Conservation (phyloP, 2,888 invertebrate genomes). For the Smittia sp. region DNA sequence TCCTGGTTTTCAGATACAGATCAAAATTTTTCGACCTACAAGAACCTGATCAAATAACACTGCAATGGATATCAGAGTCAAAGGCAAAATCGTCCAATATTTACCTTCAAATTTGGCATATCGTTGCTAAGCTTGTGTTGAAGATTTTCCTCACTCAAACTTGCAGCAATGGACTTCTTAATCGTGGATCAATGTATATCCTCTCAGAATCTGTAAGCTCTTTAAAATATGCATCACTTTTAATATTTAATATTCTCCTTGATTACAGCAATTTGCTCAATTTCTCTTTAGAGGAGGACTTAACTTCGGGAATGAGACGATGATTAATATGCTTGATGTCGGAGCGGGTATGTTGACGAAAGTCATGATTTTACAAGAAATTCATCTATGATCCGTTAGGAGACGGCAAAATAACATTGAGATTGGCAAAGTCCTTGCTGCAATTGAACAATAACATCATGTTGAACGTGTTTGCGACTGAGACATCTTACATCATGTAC, state of each 20-base stretch:
- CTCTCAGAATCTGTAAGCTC: constrained; percentile 63
- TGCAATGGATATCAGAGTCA: constrained; percentile 51
- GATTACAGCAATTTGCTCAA: constrained; percentile 33
- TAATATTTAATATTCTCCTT: neutral
- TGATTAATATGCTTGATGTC: constrained; percentile 70
- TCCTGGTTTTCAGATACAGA: constrained; percentile 48
- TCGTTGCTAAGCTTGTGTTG: constrained; percentile 78
- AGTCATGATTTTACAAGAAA: too few species aligned
- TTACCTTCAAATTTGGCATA: constrained; percentile 87
- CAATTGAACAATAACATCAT: constrained; percentile 68
- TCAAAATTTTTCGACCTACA: constrained; percentile 50
- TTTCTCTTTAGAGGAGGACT: constrained; percentile 50
- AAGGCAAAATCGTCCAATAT: constrained; percentile 55
- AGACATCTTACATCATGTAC: constrained; percentile 90
- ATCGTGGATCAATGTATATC: constrained; percentile 96
- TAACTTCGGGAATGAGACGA: constrained; percentile 47
- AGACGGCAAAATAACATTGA: constrained; percentile 88
- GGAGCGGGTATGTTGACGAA: too few species aligned
- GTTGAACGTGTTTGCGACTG: constrained; percentile 73
- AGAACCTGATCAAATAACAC: constrained; percentile 50
- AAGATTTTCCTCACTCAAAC: constrained; percentile 91
- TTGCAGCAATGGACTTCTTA: constrained; percentile 86
- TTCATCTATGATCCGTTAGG: too few species aligned
- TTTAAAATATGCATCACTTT: constrained; percentile 38
- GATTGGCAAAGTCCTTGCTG: constrained; percentile 69